phyloP scores from a whole-genome alignment of 2,113 vertebrate genomes.

The Serinus canaria region DNA sequence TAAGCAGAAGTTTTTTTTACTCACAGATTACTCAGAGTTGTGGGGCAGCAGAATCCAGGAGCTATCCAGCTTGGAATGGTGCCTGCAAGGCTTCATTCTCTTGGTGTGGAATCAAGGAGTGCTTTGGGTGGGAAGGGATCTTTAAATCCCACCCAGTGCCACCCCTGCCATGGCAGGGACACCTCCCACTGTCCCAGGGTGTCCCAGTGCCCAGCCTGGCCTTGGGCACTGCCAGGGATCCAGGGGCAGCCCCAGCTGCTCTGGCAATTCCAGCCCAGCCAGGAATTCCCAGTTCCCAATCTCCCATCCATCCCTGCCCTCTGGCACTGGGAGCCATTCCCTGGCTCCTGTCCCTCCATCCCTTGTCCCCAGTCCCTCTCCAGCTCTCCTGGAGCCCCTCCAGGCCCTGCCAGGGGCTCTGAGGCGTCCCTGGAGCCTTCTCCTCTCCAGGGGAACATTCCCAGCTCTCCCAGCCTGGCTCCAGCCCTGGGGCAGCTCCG shows the following conservation, averaged over 20 bases:
- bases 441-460: background rate
- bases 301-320: no score
- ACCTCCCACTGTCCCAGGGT: no score
- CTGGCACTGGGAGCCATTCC: no score
- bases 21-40: background rate
- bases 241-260: no score
- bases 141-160: rapidly evolving
- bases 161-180: background rate
- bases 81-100: background rate
- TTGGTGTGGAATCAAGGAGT: background rate
- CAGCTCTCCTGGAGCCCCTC: no score
- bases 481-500: background rate
- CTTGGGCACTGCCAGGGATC: no score
- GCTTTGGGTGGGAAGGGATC: background rate
- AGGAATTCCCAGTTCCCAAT: no score
- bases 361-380: no score
- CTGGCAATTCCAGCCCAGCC: no score
- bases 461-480: background rate
- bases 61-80: background rate
- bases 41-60: background rate
- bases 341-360: no score
- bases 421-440: background rate
- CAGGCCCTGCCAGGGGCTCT: no score
- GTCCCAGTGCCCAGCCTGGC: no score
- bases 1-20: background rate